Percentiles rank a stretch among this genome's conserved stretches.
phyloP scores from a whole-genome alignment of 2,888 invertebrate species.

The Schizaphis graminum region DNA sequence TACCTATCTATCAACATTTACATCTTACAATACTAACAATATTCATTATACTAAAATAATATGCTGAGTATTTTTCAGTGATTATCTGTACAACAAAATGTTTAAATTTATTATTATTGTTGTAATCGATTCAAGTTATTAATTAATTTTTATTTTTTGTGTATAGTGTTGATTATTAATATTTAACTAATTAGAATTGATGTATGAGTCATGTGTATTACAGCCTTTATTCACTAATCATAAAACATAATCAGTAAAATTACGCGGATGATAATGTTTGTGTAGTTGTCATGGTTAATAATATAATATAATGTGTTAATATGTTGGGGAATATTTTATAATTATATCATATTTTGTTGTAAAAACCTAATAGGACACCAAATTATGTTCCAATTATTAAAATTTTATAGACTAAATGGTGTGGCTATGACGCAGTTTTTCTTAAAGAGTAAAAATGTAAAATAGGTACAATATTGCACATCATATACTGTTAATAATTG shows the following conservation, averaged over 20 bases:
- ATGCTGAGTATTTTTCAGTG: neutral
- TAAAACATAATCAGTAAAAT: neutral
- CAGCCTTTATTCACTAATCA: neutral
- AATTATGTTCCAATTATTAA: neutral
- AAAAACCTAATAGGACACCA: neutral
- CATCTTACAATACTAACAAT: neutral
- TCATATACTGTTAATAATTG: neutral
- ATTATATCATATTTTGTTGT: neutral
- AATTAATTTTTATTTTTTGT: neutral
- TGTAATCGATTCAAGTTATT: neutral
- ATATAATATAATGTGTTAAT: neutral
- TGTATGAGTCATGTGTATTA: neutral
- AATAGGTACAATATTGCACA: neutral
- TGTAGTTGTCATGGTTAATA: neutral
- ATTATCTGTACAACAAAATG: neutral
- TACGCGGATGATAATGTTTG: neutral
- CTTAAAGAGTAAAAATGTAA: neutral
- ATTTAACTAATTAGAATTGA: neutral
- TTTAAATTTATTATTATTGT: neutral
- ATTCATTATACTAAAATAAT: neutral
- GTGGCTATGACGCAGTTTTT: neutral
- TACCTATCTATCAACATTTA: neutral
- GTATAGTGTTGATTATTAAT: no score
- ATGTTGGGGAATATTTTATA: neutral
- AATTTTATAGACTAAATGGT: neutral